Evolutionary conservation across 2,797 vertebrate species (phyloP).

Genomic region (Platalea minor): DNA sequence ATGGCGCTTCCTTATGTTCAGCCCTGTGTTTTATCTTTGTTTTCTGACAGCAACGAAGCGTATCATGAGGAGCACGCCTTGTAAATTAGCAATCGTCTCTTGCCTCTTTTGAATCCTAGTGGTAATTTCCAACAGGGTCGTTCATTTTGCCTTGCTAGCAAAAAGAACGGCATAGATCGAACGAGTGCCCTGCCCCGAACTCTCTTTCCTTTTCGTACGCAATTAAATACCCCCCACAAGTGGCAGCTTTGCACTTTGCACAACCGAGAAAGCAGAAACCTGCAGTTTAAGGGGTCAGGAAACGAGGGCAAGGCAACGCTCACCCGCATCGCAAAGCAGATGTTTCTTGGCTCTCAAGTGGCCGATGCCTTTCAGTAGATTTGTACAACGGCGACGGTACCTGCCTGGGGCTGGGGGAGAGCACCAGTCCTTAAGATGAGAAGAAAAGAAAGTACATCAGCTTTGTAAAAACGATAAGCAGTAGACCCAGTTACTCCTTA

Average conservation of each 20-base stretch:
- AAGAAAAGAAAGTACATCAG: not conserved
- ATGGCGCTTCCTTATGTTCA: no score
- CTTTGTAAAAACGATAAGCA: not conserved
- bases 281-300: not conserved
- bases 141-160: not conserved
- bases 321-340: not conserved
- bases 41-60: not conserved
- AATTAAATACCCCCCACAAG: not conserved
- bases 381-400: not conserved
- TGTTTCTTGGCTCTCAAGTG: not conserved
- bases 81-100: not conserved
- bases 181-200: not conserved
- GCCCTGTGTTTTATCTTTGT: not conserved
- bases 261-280: not conserved
- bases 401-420: not conserved
- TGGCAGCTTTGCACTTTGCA: not conserved
- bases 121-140: not conserved
- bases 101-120: not conserved
- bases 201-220: not conserved
- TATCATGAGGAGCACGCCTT: not conserved
- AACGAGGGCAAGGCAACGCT: not conserved
- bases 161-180: not conserved
- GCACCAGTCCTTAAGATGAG: not conserved
- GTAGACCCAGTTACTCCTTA: not conserved
- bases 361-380: not conserved